These are phyloP conservation scores for Sarcoramphus papa DNA, from an alignment of 2,797 vertebrate species.

Conservation along the genomic window DNA sequence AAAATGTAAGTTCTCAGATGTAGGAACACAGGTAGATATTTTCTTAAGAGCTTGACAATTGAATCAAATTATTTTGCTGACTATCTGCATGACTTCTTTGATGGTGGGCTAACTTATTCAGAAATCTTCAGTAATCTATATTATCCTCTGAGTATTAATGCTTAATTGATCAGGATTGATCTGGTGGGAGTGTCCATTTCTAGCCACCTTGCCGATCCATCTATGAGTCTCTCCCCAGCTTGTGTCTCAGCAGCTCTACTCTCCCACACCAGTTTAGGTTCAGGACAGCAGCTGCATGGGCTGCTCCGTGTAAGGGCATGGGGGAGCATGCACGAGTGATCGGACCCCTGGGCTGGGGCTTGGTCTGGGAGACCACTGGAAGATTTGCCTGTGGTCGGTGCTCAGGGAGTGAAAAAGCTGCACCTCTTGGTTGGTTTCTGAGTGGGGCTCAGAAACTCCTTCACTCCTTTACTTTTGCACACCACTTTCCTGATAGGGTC, in stretches of 20 bases:
- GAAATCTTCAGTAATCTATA: background rate
- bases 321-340: fast-evolving
- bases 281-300: background rate
- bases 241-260: background rate
- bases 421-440: background rate
- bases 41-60: background rate
- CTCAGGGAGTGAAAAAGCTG: background rate
- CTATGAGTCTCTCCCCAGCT: background rate
- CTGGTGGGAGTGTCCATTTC: background rate
- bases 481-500: background rate
- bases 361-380: background rate
- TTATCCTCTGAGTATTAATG: background rate
- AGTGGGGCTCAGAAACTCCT: background rate
- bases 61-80: background rate
- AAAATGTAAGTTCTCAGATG: background rate
- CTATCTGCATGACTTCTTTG: background rate
- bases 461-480: background rate
- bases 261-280: fast-evolving
- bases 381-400: background rate
- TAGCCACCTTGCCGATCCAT: background rate
- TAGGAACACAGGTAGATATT: background rate
- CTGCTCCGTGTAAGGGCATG: background rate
- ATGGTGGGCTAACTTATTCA: background rate
- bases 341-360: too few species aligned
- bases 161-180: background rate